These are phyloP conservation scores for Mythimna ferrago DNA, from an alignment of 2,888 invertebrate species.

Conservation along the genomic window DNA sequence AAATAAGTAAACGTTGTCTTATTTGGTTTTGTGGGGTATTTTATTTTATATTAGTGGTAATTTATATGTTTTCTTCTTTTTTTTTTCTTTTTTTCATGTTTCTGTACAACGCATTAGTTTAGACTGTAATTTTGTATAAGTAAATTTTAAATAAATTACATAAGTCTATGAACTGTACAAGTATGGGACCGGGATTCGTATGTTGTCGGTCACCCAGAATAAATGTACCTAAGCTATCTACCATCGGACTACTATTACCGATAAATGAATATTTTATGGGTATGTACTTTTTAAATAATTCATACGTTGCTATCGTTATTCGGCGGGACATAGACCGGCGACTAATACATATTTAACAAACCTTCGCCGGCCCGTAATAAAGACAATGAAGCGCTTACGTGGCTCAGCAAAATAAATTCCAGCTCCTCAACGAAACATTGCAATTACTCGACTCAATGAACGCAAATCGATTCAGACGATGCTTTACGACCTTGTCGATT, in stretches of 20 bases:
- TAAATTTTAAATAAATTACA: too few species aligned
- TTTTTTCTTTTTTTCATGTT: too few species aligned
- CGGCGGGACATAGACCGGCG: conserved; percentile 68
- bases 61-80: too few species aligned
- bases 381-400: conserved; percentile 75
- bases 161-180: not conserved
- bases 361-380: conserved; percentile 72
- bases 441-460: conserved; percentile 85
- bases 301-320: conserved; percentile 72
- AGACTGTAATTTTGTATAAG: too few species aligned
- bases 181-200: conserved; percentile 9
- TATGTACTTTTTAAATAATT: conserved; percentile 75
- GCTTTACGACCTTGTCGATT: conserved; percentile 76
- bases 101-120: too few species aligned
- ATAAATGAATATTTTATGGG: conserved; percentile 70
- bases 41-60: too few species aligned
- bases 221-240: conserved; percentile 36
- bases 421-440: conserved; percentile 77
- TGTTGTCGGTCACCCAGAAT: conserved; percentile 36
- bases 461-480: conserved; percentile 81
- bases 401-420: conserved; percentile 75
- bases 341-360: conserved; percentile 81
- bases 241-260: conserved; percentile 46
- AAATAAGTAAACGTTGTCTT: too few species aligned
- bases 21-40: too few species aligned